phyloP scores from a whole-genome alignment of 2,888 invertebrate genomes.

The Priocnemis perturbator region DNA sequence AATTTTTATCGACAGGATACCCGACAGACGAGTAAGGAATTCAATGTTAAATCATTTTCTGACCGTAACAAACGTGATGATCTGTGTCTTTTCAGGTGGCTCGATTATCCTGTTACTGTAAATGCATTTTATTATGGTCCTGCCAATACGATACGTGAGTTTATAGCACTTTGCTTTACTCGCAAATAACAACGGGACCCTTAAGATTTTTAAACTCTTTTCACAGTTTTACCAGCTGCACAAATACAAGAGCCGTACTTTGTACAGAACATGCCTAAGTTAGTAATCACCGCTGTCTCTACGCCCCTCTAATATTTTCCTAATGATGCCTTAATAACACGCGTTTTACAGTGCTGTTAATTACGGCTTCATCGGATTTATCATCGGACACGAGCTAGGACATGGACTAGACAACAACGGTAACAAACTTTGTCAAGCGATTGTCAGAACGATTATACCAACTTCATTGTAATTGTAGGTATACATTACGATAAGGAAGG shows the following conservation, averaged over 20 bases:
- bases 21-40: no score
- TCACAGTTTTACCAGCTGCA: slow-evolving; percentile 50
- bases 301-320: not conserved
- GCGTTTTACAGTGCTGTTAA: slow-evolving; percentile 40
- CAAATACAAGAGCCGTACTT: slow-evolving; percentile 49
- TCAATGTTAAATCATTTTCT: no score
- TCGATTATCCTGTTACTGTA: slow-evolving; percentile 39
- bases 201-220: not conserved
- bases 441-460: not conserved
- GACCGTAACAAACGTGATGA: not conserved
- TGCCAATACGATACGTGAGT: slow-evolving; percentile 45
- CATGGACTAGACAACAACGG: slow-evolving; percentile 46
- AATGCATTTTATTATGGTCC: slow-evolving; percentile 42
- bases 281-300: slow-evolving; percentile 9
- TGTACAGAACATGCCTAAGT: slow-evolving; percentile 44
- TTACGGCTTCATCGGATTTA: slow-evolving; percentile 46
- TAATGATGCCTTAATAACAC: not conserved
- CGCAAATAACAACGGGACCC: no score
- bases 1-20: not conserved
- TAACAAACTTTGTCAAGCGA: slow-evolving; percentile 13
- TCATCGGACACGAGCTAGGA: slow-evolving; percentile 51
- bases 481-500: slow-evolving; percentile 42
- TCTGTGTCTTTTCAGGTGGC: slow-evolving; percentile 36
- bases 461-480: slow-evolving; percentile 17
- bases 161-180: no score